phyloP scores from a whole-genome alignment of 2,888 invertebrate species.

The Sarcophaga carnaria region DNA sequence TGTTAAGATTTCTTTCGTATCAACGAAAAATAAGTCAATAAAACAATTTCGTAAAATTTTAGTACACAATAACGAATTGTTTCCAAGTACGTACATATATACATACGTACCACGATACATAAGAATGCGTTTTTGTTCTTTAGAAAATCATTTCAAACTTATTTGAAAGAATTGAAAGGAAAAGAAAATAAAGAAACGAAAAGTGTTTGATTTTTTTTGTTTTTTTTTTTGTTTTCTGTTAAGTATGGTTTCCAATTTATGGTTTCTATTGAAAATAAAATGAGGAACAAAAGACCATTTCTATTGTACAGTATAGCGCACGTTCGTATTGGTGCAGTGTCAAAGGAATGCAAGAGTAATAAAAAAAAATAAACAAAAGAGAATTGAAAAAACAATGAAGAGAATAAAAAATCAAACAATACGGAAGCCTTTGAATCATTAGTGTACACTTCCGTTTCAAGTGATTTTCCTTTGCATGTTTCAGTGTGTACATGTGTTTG shows the following conservation, averaged over 20 bases:
- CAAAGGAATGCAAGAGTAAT: conserved; percentile 42
- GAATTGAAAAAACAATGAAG: background rate
- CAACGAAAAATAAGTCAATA: conserved; percentile 25
- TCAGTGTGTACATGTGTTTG: background rate
- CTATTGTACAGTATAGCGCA: background rate
- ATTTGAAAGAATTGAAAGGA: background rate
- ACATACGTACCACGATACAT: background rate
- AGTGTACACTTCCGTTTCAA: conserved; percentile 63
- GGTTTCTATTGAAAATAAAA: conserved; percentile 40
- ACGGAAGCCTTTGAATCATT: conserved; percentile 69
- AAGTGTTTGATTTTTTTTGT: too few relatives aligned
- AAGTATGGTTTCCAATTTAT: conserved; percentile 59
- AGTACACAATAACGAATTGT: conserved; percentile 32
- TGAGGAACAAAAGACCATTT: conserved; percentile 28
- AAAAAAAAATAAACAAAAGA: conserved; percentile 3
- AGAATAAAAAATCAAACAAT: conserved; percentile 52
- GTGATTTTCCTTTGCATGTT: conserved; percentile 33
- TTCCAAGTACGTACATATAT: background rate
- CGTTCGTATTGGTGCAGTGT: conserved; percentile 33
- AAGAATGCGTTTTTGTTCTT: background rate
- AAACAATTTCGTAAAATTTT: conserved; percentile 37
- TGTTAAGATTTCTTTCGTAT: conserved; percentile 42
- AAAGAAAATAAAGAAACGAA: background rate
- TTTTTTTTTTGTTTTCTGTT: background rate
- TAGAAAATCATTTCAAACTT: background rate